phyloP scores from a whole-genome alignment of 2,797 vertebrate genomes.

The Acanthopagrus latus region DNA sequence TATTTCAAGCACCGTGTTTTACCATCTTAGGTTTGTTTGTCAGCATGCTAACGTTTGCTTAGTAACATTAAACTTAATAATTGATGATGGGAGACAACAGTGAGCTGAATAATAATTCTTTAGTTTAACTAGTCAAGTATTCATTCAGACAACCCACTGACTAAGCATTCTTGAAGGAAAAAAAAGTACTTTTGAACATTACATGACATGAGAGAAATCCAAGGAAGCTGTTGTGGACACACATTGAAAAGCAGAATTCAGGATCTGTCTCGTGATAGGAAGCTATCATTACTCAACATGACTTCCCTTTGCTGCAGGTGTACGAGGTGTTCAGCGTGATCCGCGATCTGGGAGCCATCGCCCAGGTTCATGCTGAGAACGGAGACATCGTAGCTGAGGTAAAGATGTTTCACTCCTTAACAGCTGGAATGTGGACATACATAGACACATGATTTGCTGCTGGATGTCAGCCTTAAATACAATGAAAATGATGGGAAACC shows the following conservation, averaged over 20 bases:
- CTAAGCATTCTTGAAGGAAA: background rate
- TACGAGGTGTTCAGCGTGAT: constrained; percentile 98
- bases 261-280: background rate
- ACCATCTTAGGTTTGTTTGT: background rate
- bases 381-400: constrained; percentile 99
- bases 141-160: no score
- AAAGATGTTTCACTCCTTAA: background rate
- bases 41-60: background rate
- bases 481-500: background rate
- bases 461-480: background rate
- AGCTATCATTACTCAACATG: background rate
- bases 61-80: background rate
- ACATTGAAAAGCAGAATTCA: background rate
- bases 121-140: background rate
- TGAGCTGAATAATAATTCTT: background rate
- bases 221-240: background rate
- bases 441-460: background rate
- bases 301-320: constrained; percentile 83
- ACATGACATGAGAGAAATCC: background rate
- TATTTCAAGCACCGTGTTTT: background rate
- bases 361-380: constrained; percentile 97
- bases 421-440: background rate
- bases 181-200: background rate
- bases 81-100: no score
- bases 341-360: constrained; percentile 95